These are phyloP conservation scores for Reticulitermes lucifugus DNA, from an alignment of 2,888 invertebrate species.

Conservation along the genomic window DNA sequence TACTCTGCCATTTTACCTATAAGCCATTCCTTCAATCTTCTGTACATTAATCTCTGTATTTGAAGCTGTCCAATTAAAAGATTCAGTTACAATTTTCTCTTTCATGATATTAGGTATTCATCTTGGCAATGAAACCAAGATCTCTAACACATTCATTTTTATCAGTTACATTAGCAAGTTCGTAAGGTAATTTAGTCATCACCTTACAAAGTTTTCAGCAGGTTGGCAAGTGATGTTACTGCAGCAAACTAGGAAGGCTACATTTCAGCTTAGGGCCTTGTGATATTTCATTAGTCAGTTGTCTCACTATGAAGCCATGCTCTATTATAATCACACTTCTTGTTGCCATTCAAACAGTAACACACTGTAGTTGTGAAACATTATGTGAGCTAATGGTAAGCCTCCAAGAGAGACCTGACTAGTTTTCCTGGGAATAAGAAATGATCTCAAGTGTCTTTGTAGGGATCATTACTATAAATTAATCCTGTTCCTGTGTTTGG, in stretches of 20 bases:
- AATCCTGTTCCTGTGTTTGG: not conserved
- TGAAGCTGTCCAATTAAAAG: not conserved
- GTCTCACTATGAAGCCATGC: not conserved
- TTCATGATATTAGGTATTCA: not conserved
- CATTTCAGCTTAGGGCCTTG: not conserved
- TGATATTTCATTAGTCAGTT: slow-evolving; percentile 5
- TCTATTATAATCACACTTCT: not conserved
- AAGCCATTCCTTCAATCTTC: not conserved
- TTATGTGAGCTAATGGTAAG: slow-evolving; percentile 12
- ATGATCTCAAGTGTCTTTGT: not conserved
- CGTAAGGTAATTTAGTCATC: slow-evolving; percentile 4
- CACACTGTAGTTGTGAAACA: slow-evolving; percentile 23
- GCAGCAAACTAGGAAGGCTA: not conserved
- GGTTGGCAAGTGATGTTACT: not conserved
- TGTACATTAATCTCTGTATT: not conserved
- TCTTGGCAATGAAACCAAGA: slow-evolving; percentile 30
- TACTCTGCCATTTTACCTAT: not conserved
- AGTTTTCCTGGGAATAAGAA: not conserved
- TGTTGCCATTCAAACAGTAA: not conserved
- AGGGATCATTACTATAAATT: not conserved
- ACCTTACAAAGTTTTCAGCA: not conserved
- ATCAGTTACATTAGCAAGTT: not conserved
- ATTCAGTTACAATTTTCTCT: not conserved
- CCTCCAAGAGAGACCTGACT: slow-evolving; percentile 11
- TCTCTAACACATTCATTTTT: not conserved